Percentiles rank a stretch among this genome's conserved stretches.
phyloP scores from a whole-genome alignment of 2,888 invertebrate genomes.

The Eucriotettix oculatus region DNA sequence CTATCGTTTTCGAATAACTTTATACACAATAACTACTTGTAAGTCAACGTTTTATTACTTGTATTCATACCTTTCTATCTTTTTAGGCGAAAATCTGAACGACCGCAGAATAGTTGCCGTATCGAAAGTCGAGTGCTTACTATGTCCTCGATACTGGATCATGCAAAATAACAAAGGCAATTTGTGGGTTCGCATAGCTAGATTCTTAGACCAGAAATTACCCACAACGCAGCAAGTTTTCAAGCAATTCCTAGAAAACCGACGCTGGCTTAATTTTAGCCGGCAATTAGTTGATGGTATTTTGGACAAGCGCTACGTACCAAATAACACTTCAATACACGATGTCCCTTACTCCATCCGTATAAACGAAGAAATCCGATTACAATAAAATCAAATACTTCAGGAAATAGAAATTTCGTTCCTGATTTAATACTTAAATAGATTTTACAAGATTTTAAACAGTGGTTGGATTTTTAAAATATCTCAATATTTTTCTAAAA shows the following conservation, averaged over 20 bases:
- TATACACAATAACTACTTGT: too few species aligned
- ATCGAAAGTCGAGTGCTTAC: slow-evolving; percentile 43
- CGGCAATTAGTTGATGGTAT: slow-evolving; percentile 33
- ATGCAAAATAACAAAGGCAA: slow-evolving; percentile 45
- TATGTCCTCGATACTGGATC: slow-evolving; percentile 54
- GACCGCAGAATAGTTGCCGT: slow-evolving; percentile 49
- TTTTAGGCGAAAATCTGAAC: slow-evolving; percentile 40
- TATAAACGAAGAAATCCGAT: slow-evolving; percentile 21
- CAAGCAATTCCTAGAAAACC: slow-evolving; percentile 32
- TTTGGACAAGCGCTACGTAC: slow-evolving; percentile 29
- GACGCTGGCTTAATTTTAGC: slow-evolving; percentile 38
- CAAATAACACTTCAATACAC: slow-evolving; percentile 38
- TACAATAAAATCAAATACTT: too few species aligned
- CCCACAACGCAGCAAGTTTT: slow-evolving; percentile 40
- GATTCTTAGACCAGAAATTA: slow-evolving; percentile 40
- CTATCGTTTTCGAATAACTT: too few species aligned
- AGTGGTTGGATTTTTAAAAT: too few species aligned
- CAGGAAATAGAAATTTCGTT: too few species aligned
- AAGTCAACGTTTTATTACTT: too few species aligned
- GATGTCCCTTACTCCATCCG: slow-evolving; percentile 48
- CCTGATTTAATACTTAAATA: too few species aligned
- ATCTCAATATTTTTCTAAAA: too few species aligned
- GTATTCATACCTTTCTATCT: background rate
- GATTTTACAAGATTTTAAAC: too few species aligned
- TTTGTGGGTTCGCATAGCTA: slow-evolving; percentile 44